Base-by-base conservation (phyloP, 2,888 invertebrate species). In the Cordilura impudica region DNA sequence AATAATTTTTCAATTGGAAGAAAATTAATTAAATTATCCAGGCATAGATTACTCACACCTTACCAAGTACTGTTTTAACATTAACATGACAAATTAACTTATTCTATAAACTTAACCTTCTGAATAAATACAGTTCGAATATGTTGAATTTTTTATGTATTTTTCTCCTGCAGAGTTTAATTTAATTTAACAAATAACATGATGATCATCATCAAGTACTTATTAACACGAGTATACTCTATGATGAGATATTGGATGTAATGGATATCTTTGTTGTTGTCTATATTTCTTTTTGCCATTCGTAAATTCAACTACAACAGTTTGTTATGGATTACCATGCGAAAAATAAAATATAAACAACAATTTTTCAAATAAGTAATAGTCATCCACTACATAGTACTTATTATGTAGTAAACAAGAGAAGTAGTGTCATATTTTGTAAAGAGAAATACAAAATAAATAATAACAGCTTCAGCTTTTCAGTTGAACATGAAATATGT, bases 251-350 rank as follows among this genome's bases (percentile, higher is more conserved):
- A 51, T 76, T n/a, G 39, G 58, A 26, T 66, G 78, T 66, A 66
- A 73, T 65, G 18, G 67, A 78, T 73, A 73, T 56, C 43, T 70
- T 45, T 73, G 53, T 76, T 61, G 21, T 12, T 73, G 5, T 63
- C 70, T 35, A 49, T 58, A 45, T 43, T 56, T 18, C 16, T 45
- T 69, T 31, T 23, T 49, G 65, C 51, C 19, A 67, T 49, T 61
- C 53, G n/a, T 56, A 66, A 79, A 31, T 73, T 79, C 39, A 75
- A 54, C 49, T 54, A 26, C 2, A 63, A 10, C 1, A n/a, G 23
- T 31, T 43, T 73, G 18, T 39, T 39, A 47, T 60, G 45, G 35
- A 53, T 66, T 71, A 66, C 51, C 29, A 12, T 56, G 39, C 31
- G 53, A 29, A 67, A 53, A 49, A 14, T 39, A 31, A 54, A 26